Evolutionary conservation across 2,113 vertebrate genomes (phyloP).

Genomic region (Cheilinus undulatus): DNA sequence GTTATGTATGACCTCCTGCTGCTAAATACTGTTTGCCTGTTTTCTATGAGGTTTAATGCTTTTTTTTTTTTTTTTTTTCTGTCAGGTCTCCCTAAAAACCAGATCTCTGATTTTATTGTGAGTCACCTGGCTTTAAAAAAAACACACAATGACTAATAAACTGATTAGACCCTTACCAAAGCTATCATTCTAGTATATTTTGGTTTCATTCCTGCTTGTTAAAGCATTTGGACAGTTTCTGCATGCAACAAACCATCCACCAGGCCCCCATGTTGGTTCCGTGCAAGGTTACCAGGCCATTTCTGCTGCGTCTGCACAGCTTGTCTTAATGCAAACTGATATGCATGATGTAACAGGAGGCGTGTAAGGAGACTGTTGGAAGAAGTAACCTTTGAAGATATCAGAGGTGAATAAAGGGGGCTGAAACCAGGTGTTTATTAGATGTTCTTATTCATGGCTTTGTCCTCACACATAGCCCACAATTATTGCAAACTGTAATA

Average conservation of each 20-base stretch:
- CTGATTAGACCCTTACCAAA: neutral
- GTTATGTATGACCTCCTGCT: no score
- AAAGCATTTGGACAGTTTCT: neutral
- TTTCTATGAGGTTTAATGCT: no score
- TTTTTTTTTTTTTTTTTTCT: no score
- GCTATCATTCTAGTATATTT: neutral
- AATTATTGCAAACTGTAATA: constrained; percentile 55
- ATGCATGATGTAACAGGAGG: constrained; percentile 1
- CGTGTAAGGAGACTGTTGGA: neutral
- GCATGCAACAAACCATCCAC: constrained; percentile 8
- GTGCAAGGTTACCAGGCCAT: constrained; percentile 21
- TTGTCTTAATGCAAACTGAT: constrained; percentile 28
- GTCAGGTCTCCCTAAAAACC: no score
- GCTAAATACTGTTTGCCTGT: no score
- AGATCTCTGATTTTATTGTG: no score
- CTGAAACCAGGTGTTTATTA: constrained; percentile 50
- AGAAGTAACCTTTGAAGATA: constrained; percentile 45
- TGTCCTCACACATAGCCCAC: constrained; percentile 35
- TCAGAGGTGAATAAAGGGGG: constrained; percentile 25
- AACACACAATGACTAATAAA: neutral
- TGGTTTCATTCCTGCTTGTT: neutral
- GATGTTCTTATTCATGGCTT: constrained; percentile 36
- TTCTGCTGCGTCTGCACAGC: constrained; percentile 13
- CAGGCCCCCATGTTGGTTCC: neutral
- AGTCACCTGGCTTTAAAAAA: no score